A percentile compares a stretch with the other conserved stretches of the same genome.
phyloP scores from a whole-genome alignment of 2,888 invertebrate species.

The Lasioglossum villosulum region DNA sequence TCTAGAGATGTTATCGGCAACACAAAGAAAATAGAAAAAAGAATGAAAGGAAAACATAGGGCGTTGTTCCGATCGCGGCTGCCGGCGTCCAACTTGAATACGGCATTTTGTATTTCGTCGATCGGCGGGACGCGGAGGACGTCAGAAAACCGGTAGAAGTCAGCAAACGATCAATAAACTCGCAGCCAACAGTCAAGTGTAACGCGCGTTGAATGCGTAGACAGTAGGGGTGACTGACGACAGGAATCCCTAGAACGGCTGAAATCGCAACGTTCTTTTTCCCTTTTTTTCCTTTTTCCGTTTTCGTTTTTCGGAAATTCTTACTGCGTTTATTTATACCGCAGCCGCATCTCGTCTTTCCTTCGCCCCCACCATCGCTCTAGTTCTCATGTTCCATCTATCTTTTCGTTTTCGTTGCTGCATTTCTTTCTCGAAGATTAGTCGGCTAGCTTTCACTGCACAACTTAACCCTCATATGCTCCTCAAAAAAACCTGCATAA shows the following conservation, averaged over 20 bases:
- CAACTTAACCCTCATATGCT: too few species aligned
- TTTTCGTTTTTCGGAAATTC: slow-evolving; percentile 43
- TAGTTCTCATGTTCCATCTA: background rate
- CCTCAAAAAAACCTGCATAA: too few species aligned
- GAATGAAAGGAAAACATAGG: background rate
- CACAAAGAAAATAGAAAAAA: background rate
- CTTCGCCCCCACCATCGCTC: background rate
- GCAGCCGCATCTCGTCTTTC: slow-evolving; percentile 12
- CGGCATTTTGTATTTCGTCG: background rate
- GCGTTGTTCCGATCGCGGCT: background rate
- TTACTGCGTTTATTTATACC: slow-evolving; percentile 51
- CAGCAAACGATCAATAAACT: slow-evolving; percentile 65
- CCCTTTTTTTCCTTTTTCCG: background rate
- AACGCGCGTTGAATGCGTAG: slow-evolving; percentile 55
- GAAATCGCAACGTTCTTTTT: slow-evolving; percentile 25
- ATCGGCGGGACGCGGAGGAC: background rate
- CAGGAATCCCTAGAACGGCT: slow-evolving; percentile 53
- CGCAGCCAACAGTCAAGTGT: slow-evolving; percentile 55
- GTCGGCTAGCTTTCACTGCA: too few species aligned
- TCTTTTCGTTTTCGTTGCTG: background rate
- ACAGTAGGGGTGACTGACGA: slow-evolving; percentile 32
- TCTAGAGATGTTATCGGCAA: background rate
- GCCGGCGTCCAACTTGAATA: background rate
- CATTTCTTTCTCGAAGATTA: background rate
- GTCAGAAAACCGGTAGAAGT: slow-evolving; percentile 36